Conservation (phyloP, 2,113 vertebrate species). For the Todiramphus chloris region DNA sequence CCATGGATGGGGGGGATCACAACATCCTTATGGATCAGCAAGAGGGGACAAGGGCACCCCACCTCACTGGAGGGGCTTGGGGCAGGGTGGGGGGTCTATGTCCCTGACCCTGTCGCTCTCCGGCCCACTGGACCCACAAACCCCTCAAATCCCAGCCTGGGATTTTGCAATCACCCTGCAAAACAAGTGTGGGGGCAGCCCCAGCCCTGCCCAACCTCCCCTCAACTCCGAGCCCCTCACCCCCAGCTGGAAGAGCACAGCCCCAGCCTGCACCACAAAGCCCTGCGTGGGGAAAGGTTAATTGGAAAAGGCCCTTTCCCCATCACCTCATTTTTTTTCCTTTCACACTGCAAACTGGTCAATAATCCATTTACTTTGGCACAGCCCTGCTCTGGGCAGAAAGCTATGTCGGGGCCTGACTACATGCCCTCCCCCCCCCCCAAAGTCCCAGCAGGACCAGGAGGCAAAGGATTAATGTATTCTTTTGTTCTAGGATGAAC, state of each 20-base stretch:
- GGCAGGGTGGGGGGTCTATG: background rate
- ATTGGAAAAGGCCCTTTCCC: slow-evolving; percentile 32
- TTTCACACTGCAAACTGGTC: slow-evolving; percentile 16
- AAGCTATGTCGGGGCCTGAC: background rate
- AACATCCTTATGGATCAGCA: background rate
- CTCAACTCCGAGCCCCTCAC: background rate
- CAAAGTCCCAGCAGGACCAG: background rate
- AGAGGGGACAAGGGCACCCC: background rate
- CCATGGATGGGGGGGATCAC: accelerated
- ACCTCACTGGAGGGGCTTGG: background rate
- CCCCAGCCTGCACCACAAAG: background rate
- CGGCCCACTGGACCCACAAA: background rate
- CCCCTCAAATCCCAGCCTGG: background rate
- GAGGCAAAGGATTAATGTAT: slow-evolving; percentile 3
- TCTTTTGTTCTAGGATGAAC: slow-evolving; percentile 40
- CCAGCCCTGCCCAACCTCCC: background rate
- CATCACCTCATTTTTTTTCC: background rate
- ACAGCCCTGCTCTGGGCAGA: background rate
- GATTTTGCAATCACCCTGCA: background rate
- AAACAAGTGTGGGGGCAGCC: background rate
- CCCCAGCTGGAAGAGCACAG: background rate
- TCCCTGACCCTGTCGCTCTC: background rate
- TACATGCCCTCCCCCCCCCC: background rate
- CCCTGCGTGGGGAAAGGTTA: background rate
- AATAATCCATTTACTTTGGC: slow-evolving; percentile 41